A percentile compares a stretch with the other conserved stretches of the same genome.
Conservation (phyloP, 2,888 invertebrate species). For the Girardia tigrina region DNA sequence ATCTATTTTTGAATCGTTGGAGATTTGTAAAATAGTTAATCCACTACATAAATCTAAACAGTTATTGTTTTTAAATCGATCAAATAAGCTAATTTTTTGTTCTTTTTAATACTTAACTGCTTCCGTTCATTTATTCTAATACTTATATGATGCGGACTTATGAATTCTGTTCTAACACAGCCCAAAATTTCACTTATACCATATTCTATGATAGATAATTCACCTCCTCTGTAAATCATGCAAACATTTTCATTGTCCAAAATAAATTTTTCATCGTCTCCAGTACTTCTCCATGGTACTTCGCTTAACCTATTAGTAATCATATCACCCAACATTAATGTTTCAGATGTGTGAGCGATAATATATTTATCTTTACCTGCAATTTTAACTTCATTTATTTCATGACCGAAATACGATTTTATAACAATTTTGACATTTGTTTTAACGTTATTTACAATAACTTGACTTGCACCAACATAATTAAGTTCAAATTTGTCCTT, state of each 20-base stretch:
- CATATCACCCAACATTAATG: constrained; percentile 72
- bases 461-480: constrained; percentile 81
- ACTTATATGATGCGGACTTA: constrained; percentile 83
- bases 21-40: constrained; percentile 63
- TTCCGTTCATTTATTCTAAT: constrained; percentile 74
- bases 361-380: constrained; percentile 69
- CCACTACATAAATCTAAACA: constrained; percentile 55
- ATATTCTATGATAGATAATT: constrained; percentile 82
- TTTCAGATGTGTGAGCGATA: constrained; percentile 74
- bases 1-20: constrained; percentile 81
- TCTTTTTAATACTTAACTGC: constrained; percentile 55
- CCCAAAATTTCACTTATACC: constrained; percentile 55
- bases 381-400: constrained; percentile 80
- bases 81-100: constrained; percentile 82
- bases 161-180: constrained; percentile 68
- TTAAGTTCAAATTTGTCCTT: constrained; percentile 85
- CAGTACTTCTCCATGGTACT: constrained; percentile 54
- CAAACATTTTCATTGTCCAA: constrained; percentile 80
- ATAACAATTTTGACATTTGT: constrained; percentile 58
- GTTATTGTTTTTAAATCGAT: constrained; percentile 84
- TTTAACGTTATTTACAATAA: constrained; percentile 52
- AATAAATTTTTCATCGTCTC: constrained; percentile 74
- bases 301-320: constrained; percentile 70
- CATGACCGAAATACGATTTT: constrained; percentile 69
- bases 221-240: constrained; percentile 81